Percentiles rank a stretch among this genome's conserved stretches.
Evolutionary conservation across 2,888 invertebrate genomes (phyloP).

Genomic region (Sarcophaga rosellei): DNA sequence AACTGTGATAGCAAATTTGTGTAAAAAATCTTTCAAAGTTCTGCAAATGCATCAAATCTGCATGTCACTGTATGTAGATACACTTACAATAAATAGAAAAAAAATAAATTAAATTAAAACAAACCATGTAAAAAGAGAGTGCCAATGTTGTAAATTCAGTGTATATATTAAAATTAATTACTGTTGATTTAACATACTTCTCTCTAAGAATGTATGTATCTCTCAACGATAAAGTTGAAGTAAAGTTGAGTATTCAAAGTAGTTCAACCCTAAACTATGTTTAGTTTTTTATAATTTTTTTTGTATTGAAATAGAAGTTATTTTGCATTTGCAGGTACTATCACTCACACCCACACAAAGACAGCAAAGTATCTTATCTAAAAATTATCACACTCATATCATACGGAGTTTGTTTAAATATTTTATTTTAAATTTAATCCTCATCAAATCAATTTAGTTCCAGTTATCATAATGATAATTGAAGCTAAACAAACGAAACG

Average conservation of each 20-base stretch:
- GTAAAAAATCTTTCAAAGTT: background rate
- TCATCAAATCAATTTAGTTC: conserved; percentile 20
- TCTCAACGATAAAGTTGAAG: no score
- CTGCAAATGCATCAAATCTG: background rate
- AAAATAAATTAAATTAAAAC: background rate
- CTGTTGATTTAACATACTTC: background rate
- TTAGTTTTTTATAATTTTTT: no score
- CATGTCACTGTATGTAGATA: background rate
- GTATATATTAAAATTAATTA: no score
- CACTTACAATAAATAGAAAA: background rate
- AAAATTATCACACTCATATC: background rate
- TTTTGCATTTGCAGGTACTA: no score
- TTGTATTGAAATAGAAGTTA: no score
- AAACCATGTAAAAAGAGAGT: background rate
- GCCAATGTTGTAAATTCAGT: background rate
- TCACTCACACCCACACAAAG: background rate
- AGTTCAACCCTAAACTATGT: no score
- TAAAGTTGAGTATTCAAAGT: no score
- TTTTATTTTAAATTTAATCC: conserved; percentile 42
- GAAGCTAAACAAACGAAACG: background rate
- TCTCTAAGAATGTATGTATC: no score
- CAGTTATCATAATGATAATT: conserved; percentile 44
- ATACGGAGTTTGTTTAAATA: background rate
- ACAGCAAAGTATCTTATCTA: conserved; percentile 44
- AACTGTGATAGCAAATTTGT: no score